Conservation (phyloP, 2,888 invertebrate genomes). For the Noctua janthina region DNA sequence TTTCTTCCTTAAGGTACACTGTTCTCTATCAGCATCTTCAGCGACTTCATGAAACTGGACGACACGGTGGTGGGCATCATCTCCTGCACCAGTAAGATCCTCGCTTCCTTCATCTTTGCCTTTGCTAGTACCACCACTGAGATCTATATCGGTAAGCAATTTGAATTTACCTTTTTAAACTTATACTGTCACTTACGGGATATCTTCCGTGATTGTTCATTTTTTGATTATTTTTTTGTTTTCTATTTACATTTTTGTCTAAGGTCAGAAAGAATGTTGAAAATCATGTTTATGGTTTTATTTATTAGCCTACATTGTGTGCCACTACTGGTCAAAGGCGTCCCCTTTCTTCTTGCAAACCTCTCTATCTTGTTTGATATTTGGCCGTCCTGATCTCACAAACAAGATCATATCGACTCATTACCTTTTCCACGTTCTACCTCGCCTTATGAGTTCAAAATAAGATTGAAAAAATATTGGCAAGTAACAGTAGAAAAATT, state of each 20-base stretch:
- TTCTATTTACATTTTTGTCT: background rate
- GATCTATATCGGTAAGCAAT: constrained; percentile 93
- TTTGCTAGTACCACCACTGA: constrained; percentile 94
- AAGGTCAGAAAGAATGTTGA: background rate
- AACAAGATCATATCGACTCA: background rate
- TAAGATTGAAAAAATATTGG: background rate
- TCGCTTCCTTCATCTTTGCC: constrained; percentile 95
- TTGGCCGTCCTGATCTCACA: background rate
- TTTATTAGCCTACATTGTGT: background rate
- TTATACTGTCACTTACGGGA: too few species aligned
- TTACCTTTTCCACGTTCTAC: background rate
- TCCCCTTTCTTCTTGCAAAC: too few species aligned
- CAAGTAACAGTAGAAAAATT: background rate
- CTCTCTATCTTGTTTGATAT: background rate
- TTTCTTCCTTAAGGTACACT: constrained; percentile 91
- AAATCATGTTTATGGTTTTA: background rate
- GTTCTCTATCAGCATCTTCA: constrained; percentile 95
- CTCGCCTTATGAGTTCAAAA: background rate
- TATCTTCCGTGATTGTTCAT: too few species aligned
- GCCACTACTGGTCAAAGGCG: background rate
- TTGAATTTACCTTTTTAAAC: background rate
- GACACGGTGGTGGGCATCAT: constrained; percentile 96
- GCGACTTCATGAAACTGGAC: constrained; percentile 94
- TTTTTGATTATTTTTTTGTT: too few species aligned
- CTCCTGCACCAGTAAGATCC: constrained; percentile 95